Conservation (phyloP, 2,888 invertebrate genomes). For the Phanerotoma sp. region DNA sequence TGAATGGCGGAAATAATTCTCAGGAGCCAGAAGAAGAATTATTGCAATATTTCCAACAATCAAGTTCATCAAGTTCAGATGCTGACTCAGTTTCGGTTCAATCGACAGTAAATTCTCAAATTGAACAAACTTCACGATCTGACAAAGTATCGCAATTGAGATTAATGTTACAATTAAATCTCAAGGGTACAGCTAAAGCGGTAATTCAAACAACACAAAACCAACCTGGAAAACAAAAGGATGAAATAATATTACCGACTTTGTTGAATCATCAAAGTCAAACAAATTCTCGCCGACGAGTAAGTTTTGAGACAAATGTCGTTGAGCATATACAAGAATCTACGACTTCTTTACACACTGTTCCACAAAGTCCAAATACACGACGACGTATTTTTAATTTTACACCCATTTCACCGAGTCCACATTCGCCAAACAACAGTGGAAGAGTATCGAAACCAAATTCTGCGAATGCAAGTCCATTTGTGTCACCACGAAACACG, state of each 20-base stretch:
- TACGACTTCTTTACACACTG: conserved; percentile 44
- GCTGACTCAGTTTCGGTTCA: conserved; percentile 37
- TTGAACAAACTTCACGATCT: conserved; percentile 56
- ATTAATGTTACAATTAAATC: conserved; percentile 69
- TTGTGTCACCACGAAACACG: conserved; percentile 79
- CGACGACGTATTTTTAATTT: conserved; percentile 81
- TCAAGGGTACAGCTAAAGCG: conserved; percentile 57
- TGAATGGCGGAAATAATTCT: conserved; percentile 73
- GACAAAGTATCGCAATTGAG: conserved; percentile 75
- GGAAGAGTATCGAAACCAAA: conserved; percentile 62
- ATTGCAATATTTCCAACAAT: conserved; percentile 76
- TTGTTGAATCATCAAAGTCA: conserved; percentile 46
- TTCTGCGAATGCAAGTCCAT: conserved; percentile 74
- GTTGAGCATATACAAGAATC: conserved; percentile 48
- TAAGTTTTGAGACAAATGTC: conserved; percentile 62
- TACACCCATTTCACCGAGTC: conserved; percentile 82
- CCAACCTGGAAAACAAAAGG: conserved; percentile 39
- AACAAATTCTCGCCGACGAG: conserved; percentile 57
- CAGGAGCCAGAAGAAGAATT: conserved; percentile 84
- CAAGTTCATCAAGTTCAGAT: conserved; percentile 55
- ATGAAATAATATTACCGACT: conserved; percentile 50
- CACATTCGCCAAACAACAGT: conserved; percentile 66
- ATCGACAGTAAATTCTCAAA: neutral
- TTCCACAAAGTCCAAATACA: conserved; percentile 76
- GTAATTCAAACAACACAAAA: conserved; percentile 20